Conservation (phyloP, 1,140 invertebrate genomes). For the Drosophila parvula region DNA sequence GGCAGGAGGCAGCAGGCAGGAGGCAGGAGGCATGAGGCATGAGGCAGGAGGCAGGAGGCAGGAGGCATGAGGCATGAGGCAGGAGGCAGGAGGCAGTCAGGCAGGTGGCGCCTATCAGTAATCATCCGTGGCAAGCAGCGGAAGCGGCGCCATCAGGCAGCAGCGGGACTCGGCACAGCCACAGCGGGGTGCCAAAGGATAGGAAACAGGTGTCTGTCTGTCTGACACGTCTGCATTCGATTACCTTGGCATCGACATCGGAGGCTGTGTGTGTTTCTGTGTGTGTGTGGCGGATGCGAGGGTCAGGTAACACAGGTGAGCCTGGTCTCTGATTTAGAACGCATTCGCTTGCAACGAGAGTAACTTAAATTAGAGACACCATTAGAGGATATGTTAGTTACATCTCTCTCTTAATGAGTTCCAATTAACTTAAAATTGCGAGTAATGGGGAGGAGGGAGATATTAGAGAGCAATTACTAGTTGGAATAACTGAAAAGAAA, state of each 20-base stretch:
- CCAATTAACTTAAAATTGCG: neutral
- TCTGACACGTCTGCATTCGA: slow-evolving; percentile 43
- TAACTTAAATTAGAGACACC: neutral
- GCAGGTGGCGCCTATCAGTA: slow-evolving; percentile 37
- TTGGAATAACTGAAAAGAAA: neutral
- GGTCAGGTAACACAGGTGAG: neutral
- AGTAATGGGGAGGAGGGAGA: neutral
- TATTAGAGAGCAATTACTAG: neutral
- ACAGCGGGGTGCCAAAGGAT: slow-evolving; percentile 5
- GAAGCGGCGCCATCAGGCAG: slow-evolving; percentile 15
- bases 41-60: neutral
- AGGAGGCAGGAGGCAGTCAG: neutral
- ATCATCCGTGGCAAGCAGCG: slow-evolving; percentile 33
- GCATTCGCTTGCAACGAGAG: neutral
- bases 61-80: neutral
- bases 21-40: neutral
- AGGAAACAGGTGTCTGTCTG: slow-evolving; percentile 49
- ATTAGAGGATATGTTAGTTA: neutral
- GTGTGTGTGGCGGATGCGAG: neutral
- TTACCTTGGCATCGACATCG: slow-evolving; percentile 28
- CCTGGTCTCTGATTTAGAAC: neutral
- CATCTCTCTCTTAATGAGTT: neutral
- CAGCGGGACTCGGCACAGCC: neutral
- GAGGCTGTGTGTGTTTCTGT: neutral
- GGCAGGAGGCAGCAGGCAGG: neutral